Percentiles rank a stretch among this genome's conserved stretches.
Evolutionary conservation across 2,113 vertebrate genomes (phyloP).

Genomic region (Rallus limicola): DNA sequence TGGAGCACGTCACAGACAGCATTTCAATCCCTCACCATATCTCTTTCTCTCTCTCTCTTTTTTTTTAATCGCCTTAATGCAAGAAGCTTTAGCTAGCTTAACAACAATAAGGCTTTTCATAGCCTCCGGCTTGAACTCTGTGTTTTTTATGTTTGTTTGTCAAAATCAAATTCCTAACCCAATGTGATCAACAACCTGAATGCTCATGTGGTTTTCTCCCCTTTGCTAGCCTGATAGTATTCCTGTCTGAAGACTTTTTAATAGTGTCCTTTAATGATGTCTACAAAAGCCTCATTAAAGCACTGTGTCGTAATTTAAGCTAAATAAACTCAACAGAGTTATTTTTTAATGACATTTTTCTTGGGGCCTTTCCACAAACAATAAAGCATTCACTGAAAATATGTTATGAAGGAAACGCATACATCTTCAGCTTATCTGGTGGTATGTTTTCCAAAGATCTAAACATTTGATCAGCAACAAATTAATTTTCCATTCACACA

Average conservation of each 20-base stretch:
- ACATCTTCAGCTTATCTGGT: constrained; percentile 71
- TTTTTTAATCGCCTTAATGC: constrained; percentile 28
- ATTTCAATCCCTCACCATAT: background rate
- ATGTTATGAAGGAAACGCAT: constrained; percentile 36
- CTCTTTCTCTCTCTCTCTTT: background rate
- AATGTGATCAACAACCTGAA: background rate
- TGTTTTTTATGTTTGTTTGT: background rate
- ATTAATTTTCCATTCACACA: constrained; percentile 76
- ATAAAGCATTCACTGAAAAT: constrained; percentile 36
- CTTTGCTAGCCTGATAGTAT: background rate
- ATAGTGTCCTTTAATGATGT: constrained; percentile 44
- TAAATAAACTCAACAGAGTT: constrained; percentile 16
- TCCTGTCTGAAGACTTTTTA: constrained; percentile 42
- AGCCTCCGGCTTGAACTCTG: background rate
- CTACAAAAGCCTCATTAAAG: constrained; percentile 56
- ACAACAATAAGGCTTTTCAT: constrained; percentile 19
- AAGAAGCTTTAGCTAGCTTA: constrained; percentile 45
- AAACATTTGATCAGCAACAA: constrained; percentile 62
- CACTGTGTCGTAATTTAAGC: background rate
- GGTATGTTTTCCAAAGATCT: constrained; percentile 56
- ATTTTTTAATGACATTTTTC: constrained; percentile 40
- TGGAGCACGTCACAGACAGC: fast-evolving
- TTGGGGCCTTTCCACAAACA: constrained; percentile 25
- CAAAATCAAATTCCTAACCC: constrained; percentile 25
- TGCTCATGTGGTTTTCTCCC: background rate